phyloP scores from a whole-genome alignment of 2,888 invertebrate genomes.

The Leptopilina drosophilae region DNA sequence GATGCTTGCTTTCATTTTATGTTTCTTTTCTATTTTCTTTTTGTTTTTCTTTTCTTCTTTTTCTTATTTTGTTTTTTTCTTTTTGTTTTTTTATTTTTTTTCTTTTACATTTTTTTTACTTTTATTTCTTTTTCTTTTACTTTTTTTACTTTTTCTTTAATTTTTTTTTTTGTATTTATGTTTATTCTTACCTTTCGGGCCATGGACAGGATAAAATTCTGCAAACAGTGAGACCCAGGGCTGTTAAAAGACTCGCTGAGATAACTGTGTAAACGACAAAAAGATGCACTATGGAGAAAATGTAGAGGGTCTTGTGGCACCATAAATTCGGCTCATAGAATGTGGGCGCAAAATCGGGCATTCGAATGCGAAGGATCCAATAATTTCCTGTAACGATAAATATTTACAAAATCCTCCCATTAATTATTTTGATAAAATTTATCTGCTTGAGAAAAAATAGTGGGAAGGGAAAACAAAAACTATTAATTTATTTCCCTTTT shows the following conservation, averaged over 20 bases:
- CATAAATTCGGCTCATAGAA: constrained; percentile 88
- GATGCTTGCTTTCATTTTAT: no score
- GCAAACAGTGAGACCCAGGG: constrained; percentile 82
- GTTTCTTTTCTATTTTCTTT: not conserved
- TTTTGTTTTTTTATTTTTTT: no score
- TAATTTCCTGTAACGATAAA: constrained; percentile 78
- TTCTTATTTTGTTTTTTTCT: not conserved
- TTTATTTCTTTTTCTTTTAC: not conserved
- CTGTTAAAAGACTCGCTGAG: constrained; percentile 79
- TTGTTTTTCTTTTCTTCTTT: constrained; percentile 4
- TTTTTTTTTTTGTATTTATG: not conserved
- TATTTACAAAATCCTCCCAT: constrained; percentile 14
- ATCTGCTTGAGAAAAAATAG: constrained; percentile 10
- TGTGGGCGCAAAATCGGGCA: constrained; percentile 86
- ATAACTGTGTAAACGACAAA: constrained; percentile 84
- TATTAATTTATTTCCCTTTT: not conserved
- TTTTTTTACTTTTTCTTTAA: not conserved
- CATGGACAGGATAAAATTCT: constrained; percentile 86
- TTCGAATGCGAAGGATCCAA: constrained; percentile 87
- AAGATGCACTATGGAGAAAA: constrained; percentile 87
- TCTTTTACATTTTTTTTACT: no score
- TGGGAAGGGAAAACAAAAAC: not conserved
- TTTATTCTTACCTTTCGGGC: constrained; percentile 77
- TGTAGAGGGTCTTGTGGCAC: constrained; percentile 88
- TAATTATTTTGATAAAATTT: constrained; percentile 15